Evolutionary conservation across 2,113 vertebrate species (phyloP).

Genomic region (Camelus dromedarius): DNA sequence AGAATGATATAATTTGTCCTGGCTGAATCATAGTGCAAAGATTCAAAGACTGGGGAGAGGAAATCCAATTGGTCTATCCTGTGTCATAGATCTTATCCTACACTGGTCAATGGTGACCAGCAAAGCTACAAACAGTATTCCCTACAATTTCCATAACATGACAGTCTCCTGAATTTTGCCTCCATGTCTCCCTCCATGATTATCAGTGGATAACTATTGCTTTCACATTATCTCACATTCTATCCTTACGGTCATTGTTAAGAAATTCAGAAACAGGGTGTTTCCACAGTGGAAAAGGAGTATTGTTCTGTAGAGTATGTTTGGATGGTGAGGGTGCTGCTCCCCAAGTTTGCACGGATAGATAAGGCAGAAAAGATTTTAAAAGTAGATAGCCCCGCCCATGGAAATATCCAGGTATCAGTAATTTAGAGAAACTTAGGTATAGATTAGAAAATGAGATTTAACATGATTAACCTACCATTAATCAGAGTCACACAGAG

Average conservation of each 20-base stretch:
- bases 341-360: not conserved
- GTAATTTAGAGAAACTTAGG: not conserved
- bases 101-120: not conserved
- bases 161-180: not conserved
- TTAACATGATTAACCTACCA: not conserved
- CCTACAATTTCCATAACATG: not conserved
- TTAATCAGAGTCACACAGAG: conserved; percentile 20
- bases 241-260: not conserved
- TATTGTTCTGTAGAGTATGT: not conserved
- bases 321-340: not conserved
- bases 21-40: not conserved
- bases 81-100: not conserved
- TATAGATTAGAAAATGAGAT: not conserved
- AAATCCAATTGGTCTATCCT: not conserved
- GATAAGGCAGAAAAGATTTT: not conserved
- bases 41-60: not conserved
- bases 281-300: not conserved
- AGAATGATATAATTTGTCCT: not conserved
- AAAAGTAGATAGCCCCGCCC: not conserved
- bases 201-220: not conserved
- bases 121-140: not conserved
- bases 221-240: not conserved
- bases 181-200: not conserved
- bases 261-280: not conserved
- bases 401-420: not conserved